Evolutionary conservation across 1,140 invertebrate species (phyloP).

Genomic region (Cydia pomonella): DNA sequence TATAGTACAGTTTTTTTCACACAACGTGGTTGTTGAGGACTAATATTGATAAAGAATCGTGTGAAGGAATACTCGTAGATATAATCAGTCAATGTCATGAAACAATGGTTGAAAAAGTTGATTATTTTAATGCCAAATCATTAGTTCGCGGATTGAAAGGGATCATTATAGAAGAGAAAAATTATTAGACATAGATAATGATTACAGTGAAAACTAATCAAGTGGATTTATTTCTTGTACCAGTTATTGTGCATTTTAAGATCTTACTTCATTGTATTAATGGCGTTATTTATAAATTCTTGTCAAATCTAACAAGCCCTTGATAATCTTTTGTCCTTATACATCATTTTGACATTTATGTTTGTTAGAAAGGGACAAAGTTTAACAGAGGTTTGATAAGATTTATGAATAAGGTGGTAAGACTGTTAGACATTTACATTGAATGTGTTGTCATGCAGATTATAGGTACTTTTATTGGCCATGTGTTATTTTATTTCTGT

Average conservation of each 20-base stretch:
- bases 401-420: no score
- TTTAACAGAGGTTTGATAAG: no score
- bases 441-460: no score
- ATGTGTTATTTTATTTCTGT: no score
- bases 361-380: no score
- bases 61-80: constrained; percentile 32
- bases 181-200: background rate
- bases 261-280: background rate
- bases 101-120: constrained; percentile 37
- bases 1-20: constrained; percentile 5
- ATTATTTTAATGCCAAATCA: constrained; percentile 31
- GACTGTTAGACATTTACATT: no score
- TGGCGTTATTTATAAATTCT: no score
- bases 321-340: no score
- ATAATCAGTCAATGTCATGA: constrained; percentile 37
- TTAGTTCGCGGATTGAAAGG: background rate
- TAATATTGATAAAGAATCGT: constrained; percentile 33
- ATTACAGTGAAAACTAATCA: background rate
- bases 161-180: constrained; percentile 2
- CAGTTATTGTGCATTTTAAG: background rate
- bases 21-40: background rate
- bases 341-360: no score
- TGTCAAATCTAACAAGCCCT: no score
- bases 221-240: background rate
- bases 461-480: no score